phyloP scores from a whole-genome alignment of 2,797 vertebrate species.

The Cuculus canorus region DNA sequence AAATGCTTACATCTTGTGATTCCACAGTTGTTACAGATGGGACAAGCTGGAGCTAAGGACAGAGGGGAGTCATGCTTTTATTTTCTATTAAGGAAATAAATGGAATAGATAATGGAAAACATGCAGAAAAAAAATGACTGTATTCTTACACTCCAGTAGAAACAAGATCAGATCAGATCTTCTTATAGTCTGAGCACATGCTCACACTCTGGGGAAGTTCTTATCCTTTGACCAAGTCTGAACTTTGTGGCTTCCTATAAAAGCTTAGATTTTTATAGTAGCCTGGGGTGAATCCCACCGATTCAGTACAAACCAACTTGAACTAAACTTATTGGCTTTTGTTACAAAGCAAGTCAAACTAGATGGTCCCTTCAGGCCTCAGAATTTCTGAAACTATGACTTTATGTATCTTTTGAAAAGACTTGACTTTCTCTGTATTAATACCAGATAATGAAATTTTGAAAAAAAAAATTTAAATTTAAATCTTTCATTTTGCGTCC shows the following conservation, averaged over 20 bases:
- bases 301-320: neutral
- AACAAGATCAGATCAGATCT: neutral
- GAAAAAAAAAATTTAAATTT: neutral
- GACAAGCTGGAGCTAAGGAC: neutral
- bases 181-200: neutral
- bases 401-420: neutral
- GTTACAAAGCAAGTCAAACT: neutral
- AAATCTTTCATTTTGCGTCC: neutral
- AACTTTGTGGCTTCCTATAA: neutral
- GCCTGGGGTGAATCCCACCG: neutral
- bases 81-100: slow-evolving; percentile 1
- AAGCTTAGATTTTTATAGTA: neutral
- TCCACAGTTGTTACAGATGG: neutral
- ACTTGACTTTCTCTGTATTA: neutral
- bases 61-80: neutral
- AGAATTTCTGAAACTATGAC: neutral
- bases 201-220: neutral
- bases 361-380: neutral
- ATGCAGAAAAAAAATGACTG: neutral
- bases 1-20: slow-evolving; percentile 11
- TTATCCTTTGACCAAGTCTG: neutral
- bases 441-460: neutral
- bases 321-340: neutral
- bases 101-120: neutral
- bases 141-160: neutral